Conservation (phyloP, 2,888 invertebrate species). For the Mystacides longicornis region DNA sequence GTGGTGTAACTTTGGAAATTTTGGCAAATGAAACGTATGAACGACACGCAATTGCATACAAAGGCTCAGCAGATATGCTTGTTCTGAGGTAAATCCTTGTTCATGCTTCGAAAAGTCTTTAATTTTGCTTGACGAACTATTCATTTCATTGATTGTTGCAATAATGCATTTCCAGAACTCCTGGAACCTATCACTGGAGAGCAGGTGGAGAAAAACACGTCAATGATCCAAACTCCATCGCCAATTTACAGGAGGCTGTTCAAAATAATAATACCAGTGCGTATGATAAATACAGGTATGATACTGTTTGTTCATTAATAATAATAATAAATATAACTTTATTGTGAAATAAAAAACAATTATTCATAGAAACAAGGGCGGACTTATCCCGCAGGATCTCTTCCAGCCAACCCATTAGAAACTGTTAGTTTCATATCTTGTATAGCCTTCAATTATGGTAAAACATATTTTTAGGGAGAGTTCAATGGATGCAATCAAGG, state of each 20-base stretch:
- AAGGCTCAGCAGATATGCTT: constrained; percentile 59
- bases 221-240: constrained; percentile 84
- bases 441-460: too few species aligned
- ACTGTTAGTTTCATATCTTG: too few species aligned
- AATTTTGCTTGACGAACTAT: too few species aligned
- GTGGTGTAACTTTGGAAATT: constrained; percentile 87
- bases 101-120: too few species aligned
- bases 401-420: too few species aligned
- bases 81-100: constrained; percentile 63
- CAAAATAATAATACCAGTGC: constrained; percentile 70
- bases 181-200: constrained; percentile 95
- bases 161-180: constrained; percentile 70
- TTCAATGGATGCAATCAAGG: constrained; percentile 75
- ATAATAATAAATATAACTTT: too few species aligned
- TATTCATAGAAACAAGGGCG: too few species aligned
- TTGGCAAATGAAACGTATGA: constrained; percentile 80
- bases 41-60: constrained; percentile 71
- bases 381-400: too few species aligned
- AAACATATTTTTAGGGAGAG: constrained; percentile 65
- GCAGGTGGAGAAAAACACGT: constrained; percentile 96
- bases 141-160: too few species aligned
- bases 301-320: too few species aligned
- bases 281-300: constrained; percentile 68
- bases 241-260: constrained; percentile 76
- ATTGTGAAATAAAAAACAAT: too few species aligned